A percentile compares a stretch with the other conserved stretches of the same genome.
phyloP scores from a whole-genome alignment of 2,113 vertebrate genomes.

The Nothoprocta perdicaria region DNA sequence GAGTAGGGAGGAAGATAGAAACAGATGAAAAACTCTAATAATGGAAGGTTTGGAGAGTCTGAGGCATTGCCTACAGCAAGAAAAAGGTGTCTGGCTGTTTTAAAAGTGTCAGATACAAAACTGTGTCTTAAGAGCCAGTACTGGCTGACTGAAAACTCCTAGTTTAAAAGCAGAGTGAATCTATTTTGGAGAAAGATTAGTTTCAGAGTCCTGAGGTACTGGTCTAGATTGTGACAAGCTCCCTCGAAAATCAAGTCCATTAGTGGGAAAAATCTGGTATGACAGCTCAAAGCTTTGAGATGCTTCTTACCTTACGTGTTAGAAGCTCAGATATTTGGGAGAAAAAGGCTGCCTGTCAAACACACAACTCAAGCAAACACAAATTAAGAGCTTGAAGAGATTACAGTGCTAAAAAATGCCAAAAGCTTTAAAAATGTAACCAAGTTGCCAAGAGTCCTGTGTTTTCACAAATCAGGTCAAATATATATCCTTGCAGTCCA shows the following conservation, averaged over 20 bases:
- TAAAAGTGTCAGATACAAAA: background rate
- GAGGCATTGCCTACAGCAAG: background rate
- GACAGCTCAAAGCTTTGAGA: background rate
- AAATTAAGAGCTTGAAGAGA: background rate
- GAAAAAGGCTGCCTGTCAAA: background rate
- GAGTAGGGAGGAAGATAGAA: background rate
- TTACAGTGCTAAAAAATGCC: background rate
- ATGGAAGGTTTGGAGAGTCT: background rate
- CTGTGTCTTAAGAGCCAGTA: rapidly evolving
- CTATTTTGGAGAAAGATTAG: background rate
- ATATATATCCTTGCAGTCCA: background rate
- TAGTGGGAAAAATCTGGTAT: background rate
- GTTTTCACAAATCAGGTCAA: background rate
- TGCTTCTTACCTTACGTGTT: background rate
- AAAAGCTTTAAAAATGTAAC: background rate
- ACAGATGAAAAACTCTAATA: background rate
- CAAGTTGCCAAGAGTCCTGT: background rate
- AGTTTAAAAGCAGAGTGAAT: background rate
- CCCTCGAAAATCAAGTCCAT: background rate
- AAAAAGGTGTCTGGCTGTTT: background rate
- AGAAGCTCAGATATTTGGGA: background rate
- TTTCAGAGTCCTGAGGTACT: background rate
- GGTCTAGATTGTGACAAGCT: background rate
- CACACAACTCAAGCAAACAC: rapidly evolving
- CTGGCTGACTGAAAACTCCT: background rate